Percentiles rank a stretch among this genome's conserved stretches.
Conservation (phyloP, 2,113 vertebrate species). For the Brachyhypopomus occidentalis region DNA sequence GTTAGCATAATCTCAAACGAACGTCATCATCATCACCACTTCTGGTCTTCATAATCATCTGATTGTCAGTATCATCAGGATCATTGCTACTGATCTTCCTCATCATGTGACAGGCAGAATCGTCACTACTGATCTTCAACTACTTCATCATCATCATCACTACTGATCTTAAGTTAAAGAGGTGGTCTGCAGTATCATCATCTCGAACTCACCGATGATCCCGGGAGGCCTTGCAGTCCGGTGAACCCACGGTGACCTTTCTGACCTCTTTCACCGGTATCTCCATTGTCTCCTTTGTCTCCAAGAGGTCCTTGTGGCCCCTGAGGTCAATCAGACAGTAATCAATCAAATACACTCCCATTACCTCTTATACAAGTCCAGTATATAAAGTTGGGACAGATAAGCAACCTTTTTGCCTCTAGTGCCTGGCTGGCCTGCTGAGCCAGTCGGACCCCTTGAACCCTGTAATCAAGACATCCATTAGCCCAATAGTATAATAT, state of each 20-base stretch:
- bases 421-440: constrained; percentile 76
- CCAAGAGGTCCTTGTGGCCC: constrained; percentile 97
- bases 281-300: constrained; percentile 89
- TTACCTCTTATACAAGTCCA: not conserved
- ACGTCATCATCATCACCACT: not conserved
- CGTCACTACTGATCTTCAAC: not conserved
- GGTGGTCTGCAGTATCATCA: not conserved
- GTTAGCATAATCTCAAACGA: not conserved
- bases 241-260: constrained; percentile 97
- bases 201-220: constrained; percentile 81
- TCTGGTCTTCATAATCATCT: not conserved
- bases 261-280: constrained; percentile 89
- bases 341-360: not conserved
- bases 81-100: too few relatives aligned
- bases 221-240: constrained; percentile 92
- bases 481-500: not conserved
- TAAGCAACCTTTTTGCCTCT: constrained; percentile 84
- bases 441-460: constrained; percentile 81
- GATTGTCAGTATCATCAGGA: too few relatives aligned
- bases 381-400: not conserved
- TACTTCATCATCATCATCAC: not conserved
- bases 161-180: not conserved
- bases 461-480: constrained; percentile 74
- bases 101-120: not conserved
- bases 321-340: constrained; percentile 64